phyloP scores from a whole-genome alignment of 2,888 invertebrate species.

The Lasioglossum pauxillum region DNA sequence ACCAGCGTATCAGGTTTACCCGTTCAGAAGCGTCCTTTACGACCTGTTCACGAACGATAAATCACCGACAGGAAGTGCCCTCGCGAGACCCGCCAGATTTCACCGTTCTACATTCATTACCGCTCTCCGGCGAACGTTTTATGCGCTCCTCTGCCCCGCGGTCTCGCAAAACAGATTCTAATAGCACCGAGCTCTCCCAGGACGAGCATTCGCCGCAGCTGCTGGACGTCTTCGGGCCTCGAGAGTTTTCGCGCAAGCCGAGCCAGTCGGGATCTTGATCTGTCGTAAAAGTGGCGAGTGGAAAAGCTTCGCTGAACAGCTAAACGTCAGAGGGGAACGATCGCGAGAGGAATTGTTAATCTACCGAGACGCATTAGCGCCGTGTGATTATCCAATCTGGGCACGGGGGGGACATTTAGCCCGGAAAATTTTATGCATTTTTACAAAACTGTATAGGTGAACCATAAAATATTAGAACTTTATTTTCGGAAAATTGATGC shows the following conservation, averaged over 20 bases:
- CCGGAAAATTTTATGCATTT: too few species aligned
- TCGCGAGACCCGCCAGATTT: conserved; percentile 48
- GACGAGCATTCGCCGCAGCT: conserved; percentile 16
- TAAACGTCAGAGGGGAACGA: not conserved
- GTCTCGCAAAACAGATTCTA: conserved; percentile 48
- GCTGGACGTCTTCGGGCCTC: not conserved
- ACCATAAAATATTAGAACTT: too few species aligned
- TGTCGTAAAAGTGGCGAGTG: conserved; percentile 48
- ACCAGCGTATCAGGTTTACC: not conserved
- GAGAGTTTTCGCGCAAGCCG: not conserved
- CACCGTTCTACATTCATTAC: conserved; percentile 61
- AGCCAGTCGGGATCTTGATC: conserved; percentile 16
- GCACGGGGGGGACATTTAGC: too few species aligned
- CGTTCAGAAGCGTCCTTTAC: conserved; percentile 44
- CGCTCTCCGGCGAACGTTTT: conserved; percentile 48
- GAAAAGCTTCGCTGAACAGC: not conserved
- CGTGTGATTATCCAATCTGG: not conserved
- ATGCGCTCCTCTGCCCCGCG: conserved; percentile 28
- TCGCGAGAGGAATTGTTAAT: not conserved
- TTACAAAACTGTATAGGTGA: too few species aligned
- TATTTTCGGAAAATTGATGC: too few species aligned
- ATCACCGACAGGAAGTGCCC: conserved; percentile 55
- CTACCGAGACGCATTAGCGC: too few species aligned
- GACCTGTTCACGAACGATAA: conserved; percentile 53
- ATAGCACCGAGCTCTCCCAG: conserved; percentile 7